Conservation (phyloP, 2,113 vertebrate species). For the Martes martes region DNA sequence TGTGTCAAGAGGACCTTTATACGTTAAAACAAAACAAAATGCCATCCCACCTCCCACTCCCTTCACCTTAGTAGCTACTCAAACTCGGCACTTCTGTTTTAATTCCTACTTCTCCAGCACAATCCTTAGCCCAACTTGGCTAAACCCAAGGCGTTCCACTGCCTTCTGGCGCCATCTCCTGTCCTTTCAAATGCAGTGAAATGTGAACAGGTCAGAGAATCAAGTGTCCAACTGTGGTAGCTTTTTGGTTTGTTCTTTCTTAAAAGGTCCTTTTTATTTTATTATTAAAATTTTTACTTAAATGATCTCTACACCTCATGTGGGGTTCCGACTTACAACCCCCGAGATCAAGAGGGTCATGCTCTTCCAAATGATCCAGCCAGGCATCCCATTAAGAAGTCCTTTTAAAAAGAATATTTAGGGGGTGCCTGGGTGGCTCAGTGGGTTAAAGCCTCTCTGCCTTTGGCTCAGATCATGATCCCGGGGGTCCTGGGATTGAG, state of each 20-base stretch:
- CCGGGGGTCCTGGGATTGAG: too few relatives aligned
- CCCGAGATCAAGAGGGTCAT: background rate
- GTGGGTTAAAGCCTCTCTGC: too few relatives aligned
- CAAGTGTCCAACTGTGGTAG: background rate
- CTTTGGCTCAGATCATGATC: background rate
- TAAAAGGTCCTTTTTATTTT: background rate
- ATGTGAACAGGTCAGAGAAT: background rate
- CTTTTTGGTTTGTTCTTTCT: background rate
- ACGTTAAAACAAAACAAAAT: background rate
- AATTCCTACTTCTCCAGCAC: background rate
- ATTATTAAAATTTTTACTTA: background rate
- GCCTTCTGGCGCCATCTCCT: slow-evolving; percentile 65
- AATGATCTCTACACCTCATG: background rate
- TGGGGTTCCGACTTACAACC: background rate
- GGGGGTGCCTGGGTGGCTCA: too few relatives aligned
- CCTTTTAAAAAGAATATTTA: background rate
- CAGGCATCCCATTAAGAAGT: background rate
- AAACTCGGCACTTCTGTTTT: background rate
- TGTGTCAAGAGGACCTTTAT: background rate
- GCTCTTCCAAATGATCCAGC: background rate
- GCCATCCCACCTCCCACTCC: too few relatives aligned
- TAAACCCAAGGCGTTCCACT: background rate
- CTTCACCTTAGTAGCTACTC: background rate
- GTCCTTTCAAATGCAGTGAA: background rate
- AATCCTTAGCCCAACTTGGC: background rate